Evolutionary conservation across 1,140 invertebrate species (phyloP).

Genomic region (Gryon sp.): DNA sequence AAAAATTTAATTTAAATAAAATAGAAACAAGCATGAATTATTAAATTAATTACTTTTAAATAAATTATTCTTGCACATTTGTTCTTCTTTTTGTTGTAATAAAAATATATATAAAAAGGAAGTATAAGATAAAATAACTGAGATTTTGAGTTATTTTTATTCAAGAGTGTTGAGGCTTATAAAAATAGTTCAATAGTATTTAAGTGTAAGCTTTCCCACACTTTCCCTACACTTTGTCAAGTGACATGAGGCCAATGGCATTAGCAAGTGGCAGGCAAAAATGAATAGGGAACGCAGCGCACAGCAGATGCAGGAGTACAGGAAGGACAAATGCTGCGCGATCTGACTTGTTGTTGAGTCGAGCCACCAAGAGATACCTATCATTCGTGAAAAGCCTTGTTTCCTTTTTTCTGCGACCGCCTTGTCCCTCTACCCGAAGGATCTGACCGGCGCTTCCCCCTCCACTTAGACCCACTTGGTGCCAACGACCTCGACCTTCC

Average conservation of each 20-base stretch:
- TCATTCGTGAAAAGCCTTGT: slow-evolving; percentile 56
- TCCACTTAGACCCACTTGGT: slow-evolving; percentile 11
- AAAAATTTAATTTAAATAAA: no score
- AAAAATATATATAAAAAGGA: no score
- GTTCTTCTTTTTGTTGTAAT: no score
- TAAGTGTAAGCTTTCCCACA: slow-evolving; percentile 40
- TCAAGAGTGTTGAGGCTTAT: background rate
- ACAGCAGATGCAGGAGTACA: slow-evolving; percentile 30
- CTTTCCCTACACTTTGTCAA: slow-evolving; percentile 40
- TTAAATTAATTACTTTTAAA: no score
- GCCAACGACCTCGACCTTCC: slow-evolving; percentile 59
- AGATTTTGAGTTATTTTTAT: no score
- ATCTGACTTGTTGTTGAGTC: slow-evolving; percentile 30
- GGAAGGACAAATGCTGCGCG: slow-evolving; percentile 43
- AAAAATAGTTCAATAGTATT: slow-evolving; percentile 19
- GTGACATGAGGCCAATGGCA: slow-evolving; percentile 48
- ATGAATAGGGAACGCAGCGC: slow-evolving; percentile 27
- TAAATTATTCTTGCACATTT: no score
- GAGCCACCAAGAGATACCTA: slow-evolving; percentile 47
- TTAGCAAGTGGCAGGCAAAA: slow-evolving; percentile 27
- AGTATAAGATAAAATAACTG: no score
- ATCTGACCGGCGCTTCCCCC: slow-evolving; percentile 14
- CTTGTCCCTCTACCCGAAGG: background rate
- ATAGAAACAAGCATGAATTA: no score
- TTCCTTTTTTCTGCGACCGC: slow-evolving; percentile 38